These are phyloP conservation scores for Conus betulinus DNA, from an alignment of 1,140 invertebrate genomes.

Conservation along the genomic window DNA sequence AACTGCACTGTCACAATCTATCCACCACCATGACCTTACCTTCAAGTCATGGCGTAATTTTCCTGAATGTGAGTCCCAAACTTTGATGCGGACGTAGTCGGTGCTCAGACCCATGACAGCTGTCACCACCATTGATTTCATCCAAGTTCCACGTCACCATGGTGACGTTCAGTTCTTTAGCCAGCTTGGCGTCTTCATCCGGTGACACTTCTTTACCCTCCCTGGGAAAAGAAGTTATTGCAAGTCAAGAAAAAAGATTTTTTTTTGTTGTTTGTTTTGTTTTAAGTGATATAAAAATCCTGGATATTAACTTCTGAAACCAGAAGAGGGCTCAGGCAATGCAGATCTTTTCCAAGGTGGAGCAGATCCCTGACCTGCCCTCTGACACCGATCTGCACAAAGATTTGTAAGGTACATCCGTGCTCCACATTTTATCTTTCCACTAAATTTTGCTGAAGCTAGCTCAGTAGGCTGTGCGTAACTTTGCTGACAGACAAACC, in stretches of 20 bases:
- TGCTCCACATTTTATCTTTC: too few species aligned
- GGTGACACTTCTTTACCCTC: background rate
- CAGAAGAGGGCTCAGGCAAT: too few species aligned
- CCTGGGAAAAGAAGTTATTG: background rate
- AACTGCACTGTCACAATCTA: background rate
- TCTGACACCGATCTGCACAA: too few species aligned
- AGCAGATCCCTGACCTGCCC: too few species aligned
- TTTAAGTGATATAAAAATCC: too few species aligned
- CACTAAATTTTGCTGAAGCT: too few species aligned
- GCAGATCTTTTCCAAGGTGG: too few species aligned
- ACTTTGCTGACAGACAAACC: too few species aligned
- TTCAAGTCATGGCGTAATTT: constrained; percentile 72
- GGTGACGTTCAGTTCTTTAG: constrained; percentile 87
- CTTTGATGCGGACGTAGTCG: constrained; percentile 87
- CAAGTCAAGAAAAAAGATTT: background rate
- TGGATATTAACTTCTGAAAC: too few species aligned
- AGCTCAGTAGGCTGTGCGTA: too few species aligned
- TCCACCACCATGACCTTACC: constrained; percentile 56
- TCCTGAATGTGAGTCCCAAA: constrained; percentile 87
- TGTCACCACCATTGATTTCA: constrained; percentile 90
- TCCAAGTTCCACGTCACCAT: constrained; percentile 97
- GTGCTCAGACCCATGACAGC: constrained; percentile 80
- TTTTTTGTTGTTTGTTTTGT: too few species aligned
- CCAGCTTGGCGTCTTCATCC: constrained; percentile 23
- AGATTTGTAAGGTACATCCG: too few species aligned